These are phyloP conservation scores for Corythornis madagascariensis DNA, from an alignment of 2,113 vertebrate genomes.

Conservation along the genomic window DNA sequence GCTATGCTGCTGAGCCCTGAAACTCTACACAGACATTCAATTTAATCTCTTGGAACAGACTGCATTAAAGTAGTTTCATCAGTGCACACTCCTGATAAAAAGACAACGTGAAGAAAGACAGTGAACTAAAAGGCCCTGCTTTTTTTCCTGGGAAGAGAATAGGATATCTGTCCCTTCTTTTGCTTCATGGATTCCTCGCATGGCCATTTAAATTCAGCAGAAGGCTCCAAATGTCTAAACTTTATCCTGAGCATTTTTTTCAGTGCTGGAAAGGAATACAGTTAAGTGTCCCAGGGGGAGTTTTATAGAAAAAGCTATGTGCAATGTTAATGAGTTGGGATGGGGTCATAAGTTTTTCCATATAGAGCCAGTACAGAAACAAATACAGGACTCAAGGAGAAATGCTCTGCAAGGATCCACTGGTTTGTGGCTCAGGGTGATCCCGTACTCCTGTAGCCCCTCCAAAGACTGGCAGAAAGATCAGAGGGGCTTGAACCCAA, in stretches of 20 bases:
- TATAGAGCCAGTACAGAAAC: background rate
- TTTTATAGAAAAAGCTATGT: conserved; percentile 22
- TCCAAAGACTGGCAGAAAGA: background rate
- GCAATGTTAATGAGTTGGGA: conserved; percentile 43
- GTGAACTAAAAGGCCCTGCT: background rate
- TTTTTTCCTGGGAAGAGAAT: conserved; percentile 37
- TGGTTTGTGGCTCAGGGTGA: background rate
- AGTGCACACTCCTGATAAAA: conserved; percentile 51
- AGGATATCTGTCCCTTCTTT: conserved; percentile 46
- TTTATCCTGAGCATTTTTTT: conserved; percentile 25
- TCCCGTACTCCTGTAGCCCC: background rate
- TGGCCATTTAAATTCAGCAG: conserved; percentile 45
- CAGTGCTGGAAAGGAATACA: conserved; percentile 39
- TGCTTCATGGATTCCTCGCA: conserved; percentile 26
- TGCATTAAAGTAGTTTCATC: conserved; percentile 47
- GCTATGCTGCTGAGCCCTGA: conserved; percentile 30
- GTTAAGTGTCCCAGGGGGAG: conserved; percentile 21
- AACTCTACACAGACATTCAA: conserved; percentile 43
- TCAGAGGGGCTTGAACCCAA: background rate
- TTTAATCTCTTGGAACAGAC: conserved; percentile 65
- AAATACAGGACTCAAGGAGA: background rate
- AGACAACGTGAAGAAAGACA: conserved; percentile 33
- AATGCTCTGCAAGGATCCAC: background rate
- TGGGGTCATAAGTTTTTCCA: background rate
- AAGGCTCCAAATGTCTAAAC: conserved; percentile 53